These are phyloP conservation scores for Hyles vespertilio DNA, from an alignment of 1,140 invertebrate genomes.

Conservation along the genomic window DNA sequence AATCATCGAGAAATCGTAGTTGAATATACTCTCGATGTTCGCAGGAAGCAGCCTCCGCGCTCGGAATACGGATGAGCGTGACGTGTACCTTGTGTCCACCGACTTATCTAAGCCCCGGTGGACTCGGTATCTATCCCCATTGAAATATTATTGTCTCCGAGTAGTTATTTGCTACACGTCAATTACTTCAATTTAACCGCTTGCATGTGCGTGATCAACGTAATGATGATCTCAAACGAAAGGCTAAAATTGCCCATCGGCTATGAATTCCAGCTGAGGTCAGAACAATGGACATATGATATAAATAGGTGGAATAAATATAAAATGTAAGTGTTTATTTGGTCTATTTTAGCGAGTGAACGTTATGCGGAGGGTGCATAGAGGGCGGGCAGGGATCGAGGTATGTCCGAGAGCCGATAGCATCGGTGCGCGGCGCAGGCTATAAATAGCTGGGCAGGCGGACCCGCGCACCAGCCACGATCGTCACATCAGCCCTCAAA, in stretches of 20 bases:
- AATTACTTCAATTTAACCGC: conserved; percentile 35
- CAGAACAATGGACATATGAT: conserved; percentile 67
- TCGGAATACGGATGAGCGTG: conserved; percentile 64
- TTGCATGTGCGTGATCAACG: conserved; percentile 40
- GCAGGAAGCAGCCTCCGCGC: conserved; percentile 63
- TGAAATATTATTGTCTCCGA: conserved; percentile 4
- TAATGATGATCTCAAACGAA: conserved; percentile 37
- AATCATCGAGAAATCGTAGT: conserved; percentile 37
- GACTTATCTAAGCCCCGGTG: conserved; percentile 34
- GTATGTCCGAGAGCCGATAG: conserved; percentile 57
- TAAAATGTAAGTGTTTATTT: conserved; percentile 60
- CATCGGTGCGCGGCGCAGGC: conserved; percentile 57
- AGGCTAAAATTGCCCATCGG: conserved; percentile 43
- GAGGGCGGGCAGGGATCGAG: conserved; percentile 61
- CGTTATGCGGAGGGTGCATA: conserved; percentile 63
- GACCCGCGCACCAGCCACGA: conserved; percentile 67
- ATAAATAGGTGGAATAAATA: conserved; percentile 68
- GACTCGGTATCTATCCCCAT: conserved; percentile 1
- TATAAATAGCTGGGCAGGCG: conserved; percentile 67
- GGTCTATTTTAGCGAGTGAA: conserved; percentile 66
- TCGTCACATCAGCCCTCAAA: conserved; percentile 53
- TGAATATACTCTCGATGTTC: conserved; percentile 34
- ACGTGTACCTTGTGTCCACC: conserved; percentile 35
- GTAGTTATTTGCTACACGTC: conserved; percentile 35
- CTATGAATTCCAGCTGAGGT: conserved; percentile 53